A percentile compares a stretch with the other conserved stretches of the same genome.
Conservation (phyloP, 2,888 invertebrate species). For the Argyra leucocephala region DNA sequence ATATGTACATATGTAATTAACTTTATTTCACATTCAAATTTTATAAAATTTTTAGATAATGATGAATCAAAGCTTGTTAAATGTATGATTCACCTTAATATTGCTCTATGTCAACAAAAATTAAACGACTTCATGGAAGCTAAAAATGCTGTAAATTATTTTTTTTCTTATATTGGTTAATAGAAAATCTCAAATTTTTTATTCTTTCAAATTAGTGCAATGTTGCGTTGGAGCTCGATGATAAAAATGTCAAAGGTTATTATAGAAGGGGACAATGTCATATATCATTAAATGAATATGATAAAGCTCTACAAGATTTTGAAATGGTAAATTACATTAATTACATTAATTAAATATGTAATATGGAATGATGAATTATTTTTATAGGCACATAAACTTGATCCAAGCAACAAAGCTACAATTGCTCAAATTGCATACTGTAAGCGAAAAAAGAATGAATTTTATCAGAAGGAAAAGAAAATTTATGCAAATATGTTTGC, state of each 20-base stretch:
- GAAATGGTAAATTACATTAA: slow-evolving; percentile 39
- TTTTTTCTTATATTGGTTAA: no score
- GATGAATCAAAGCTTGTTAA: slow-evolving; percentile 49
- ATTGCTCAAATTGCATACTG: slow-evolving; percentile 64
- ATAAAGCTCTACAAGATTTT: slow-evolving; percentile 69
- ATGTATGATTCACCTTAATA: slow-evolving; percentile 67
- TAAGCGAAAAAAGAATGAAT: slow-evolving; percentile 62
- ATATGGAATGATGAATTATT: background rate
- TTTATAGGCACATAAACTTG: slow-evolving; percentile 54
- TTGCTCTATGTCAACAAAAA: slow-evolving; percentile 69
- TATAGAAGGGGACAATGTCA: slow-evolving; percentile 81
- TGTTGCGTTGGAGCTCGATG: slow-evolving; percentile 64
- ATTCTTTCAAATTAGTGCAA: slow-evolving; percentile 45
- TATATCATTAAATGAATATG: slow-evolving; percentile 64
- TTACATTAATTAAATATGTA: slow-evolving; percentile 1
- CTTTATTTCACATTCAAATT: background rate
- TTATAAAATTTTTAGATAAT: slow-evolving; percentile 34
- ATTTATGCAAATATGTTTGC: slow-evolving; percentile 93
- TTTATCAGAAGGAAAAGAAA: slow-evolving; percentile 70
- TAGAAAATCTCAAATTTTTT: background rate
- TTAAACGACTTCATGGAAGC: slow-evolving; percentile 58
- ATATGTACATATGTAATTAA: background rate
- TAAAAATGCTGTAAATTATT: slow-evolving; percentile 49
- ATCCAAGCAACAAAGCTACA: slow-evolving; percentile 85
- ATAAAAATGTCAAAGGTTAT: slow-evolving; percentile 75